A percentile compares a stretch with the other conserved stretches of the same genome.
Evolutionary conservation across 2,888 invertebrate genomes (phyloP).

Genomic region (Nemotelus pantherinus): DNA sequence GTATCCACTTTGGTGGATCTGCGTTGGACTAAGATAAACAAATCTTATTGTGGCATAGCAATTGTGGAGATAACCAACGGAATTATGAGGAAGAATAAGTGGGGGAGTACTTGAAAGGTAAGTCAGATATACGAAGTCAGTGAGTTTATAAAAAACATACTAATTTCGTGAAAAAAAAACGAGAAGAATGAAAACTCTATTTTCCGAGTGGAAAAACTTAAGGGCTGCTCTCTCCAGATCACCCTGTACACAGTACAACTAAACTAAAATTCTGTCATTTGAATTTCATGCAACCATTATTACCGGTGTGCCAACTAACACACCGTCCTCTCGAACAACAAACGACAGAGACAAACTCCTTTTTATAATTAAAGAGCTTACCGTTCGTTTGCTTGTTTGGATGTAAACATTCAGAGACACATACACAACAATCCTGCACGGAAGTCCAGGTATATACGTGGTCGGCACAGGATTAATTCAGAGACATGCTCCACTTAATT

Average conservation of each 20-base stretch:
- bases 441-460: not conserved
- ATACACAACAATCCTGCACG: no score
- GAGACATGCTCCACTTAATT: constrained; percentile 41
- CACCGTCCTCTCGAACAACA: not conserved
- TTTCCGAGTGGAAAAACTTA: no score
- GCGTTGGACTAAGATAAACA: constrained; percentile 32
- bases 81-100: constrained; percentile 13
- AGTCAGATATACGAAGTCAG: not conserved
- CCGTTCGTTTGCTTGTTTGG: not conserved
- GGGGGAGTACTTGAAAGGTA: constrained; percentile 8
- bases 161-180: no score
- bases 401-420: no score
- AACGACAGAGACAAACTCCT: not conserved
- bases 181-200: no score
- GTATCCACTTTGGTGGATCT: constrained; percentile 18
- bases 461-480: constrained; percentile 23
- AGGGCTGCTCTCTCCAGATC: no score
- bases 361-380: constrained; percentile 30
- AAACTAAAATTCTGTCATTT: no score
- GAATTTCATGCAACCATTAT: no score
- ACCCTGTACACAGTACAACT: no score
- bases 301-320: no score
- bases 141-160: no score
- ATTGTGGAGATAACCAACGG: constrained; percentile 26
- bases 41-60: constrained; percentile 35